A percentile compares a stretch with the other conserved stretches of the same genome.
Evolutionary conservation across 2,113 vertebrate genomes (phyloP).

Genomic region (Grammomys surdaster): DNA sequence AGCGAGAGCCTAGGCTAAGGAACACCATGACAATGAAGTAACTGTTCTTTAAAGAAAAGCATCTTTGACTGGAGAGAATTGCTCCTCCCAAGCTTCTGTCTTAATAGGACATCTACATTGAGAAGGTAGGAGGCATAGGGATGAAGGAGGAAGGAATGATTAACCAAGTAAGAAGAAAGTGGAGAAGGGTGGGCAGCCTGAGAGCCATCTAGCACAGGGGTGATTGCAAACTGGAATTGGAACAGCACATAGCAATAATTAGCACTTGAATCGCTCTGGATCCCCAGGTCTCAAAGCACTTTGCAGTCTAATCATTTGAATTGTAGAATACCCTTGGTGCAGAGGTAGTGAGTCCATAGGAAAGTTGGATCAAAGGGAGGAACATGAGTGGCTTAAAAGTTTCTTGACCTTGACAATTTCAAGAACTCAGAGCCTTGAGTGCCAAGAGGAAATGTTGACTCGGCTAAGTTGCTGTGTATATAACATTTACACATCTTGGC

Average conservation of each 20-base stretch:
- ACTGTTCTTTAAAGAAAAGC: constrained; percentile 8
- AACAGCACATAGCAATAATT: constrained; percentile 36
- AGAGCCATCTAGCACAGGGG: background rate
- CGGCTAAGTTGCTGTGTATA: constrained; percentile 42
- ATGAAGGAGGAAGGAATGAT: background rate
- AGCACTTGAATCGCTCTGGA: constrained; percentile 15
- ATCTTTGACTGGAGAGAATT: background rate
- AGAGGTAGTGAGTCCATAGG: background rate
- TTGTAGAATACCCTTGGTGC: constrained; percentile 31
- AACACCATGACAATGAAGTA: background rate
- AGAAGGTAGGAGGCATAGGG: background rate
- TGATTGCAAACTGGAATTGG: background rate
- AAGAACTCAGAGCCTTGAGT: constrained; percentile 52
- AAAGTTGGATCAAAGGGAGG: constrained; percentile 28
- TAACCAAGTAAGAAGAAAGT: background rate
- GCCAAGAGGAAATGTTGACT: constrained; percentile 51
- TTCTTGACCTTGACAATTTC: constrained; percentile 50
- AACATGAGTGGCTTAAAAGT: constrained; percentile 36
- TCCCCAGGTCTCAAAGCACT: constrained; percentile 62
- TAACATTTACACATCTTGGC: constrained; percentile 68
- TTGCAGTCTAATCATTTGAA: constrained; percentile 42
- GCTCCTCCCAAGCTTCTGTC: background rate
- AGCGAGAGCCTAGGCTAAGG: background rate
- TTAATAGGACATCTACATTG: background rate
- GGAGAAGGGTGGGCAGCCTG: background rate